phyloP scores from a whole-genome alignment of 2,888 invertebrate species.

The Catocala nupta region DNA sequence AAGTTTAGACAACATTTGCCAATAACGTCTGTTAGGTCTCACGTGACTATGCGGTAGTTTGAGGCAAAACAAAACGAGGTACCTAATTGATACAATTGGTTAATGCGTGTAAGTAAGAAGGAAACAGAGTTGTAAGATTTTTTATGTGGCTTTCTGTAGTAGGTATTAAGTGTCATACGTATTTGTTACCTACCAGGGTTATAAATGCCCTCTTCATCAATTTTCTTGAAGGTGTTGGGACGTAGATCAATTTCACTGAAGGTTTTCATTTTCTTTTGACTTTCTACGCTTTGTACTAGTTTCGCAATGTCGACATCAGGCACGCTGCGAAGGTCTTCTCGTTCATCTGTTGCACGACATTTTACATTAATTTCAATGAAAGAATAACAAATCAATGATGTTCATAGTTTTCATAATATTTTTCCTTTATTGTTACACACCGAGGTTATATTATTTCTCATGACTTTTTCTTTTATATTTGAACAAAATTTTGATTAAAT shows the following conservation, averaged over 20 bases:
- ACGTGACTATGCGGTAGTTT: too few relatives aligned
- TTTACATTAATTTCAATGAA: neutral
- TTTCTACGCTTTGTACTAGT: conserved; percentile 74
- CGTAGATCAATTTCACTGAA: conserved; percentile 75
- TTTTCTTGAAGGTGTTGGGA: conserved; percentile 80
- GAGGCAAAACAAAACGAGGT: conserved; percentile 15
- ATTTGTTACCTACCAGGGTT: conserved; percentile 68
- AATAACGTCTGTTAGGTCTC: too few relatives aligned
- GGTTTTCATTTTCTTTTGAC: conserved; percentile 74
- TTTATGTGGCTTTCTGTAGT: neutral
- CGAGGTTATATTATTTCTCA: too few relatives aligned
- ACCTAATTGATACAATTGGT: conserved; percentile 25
- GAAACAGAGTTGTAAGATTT: conserved; percentile 4
- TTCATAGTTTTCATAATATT: too few relatives aligned
- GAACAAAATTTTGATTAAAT: too few relatives aligned
- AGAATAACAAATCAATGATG: too few relatives aligned
- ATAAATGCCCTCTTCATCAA: conserved; percentile 81
- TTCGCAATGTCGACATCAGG: conserved; percentile 82
- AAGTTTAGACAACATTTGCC: too few relatives aligned
- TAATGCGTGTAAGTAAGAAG: neutral
- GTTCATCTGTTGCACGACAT: conserved; percentile 70
- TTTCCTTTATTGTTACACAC: too few relatives aligned
- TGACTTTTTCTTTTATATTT: too few relatives aligned
- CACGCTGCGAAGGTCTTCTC: conserved; percentile 81
- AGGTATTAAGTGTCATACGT: conserved; percentile 31